Base-by-base conservation (phyloP, 2,888 invertebrate genomes). In the Drosophila nr. medialis region DNA sequence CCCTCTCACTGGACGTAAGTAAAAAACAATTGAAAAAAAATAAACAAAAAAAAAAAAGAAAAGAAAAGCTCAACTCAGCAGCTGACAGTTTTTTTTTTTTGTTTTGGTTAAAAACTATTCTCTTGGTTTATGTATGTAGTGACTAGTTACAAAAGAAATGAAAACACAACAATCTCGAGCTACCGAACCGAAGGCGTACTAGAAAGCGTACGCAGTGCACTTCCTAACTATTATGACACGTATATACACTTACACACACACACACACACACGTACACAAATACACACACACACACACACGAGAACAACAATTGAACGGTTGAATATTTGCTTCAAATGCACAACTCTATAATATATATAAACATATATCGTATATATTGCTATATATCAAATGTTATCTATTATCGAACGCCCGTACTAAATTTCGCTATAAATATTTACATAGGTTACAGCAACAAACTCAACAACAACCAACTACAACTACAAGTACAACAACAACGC, bases 1-100 rank as follows among this genome's bases (percentile, higher is more conserved):
- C 97, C 99, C 98, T 95, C 97, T 99, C 96, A 98, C 93, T 92
- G 99, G 98, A 96, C 99, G 99, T 99, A 98, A 99, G 99, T 98
- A 97, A 96, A 93, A 85, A 81, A 83, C 80, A 45, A 24, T 45
- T 45, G 45, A 82, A 81, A 80, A 81, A 73, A 34, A 69, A 73
- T 64, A 66, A 73, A 71, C 71, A 64, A 65, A 64, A 75, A 66
- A 34, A 72, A 62, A 62, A 62, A 29, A 69, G n/a, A 58, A 72
- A 71, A 73, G 51, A 73, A 72, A 79, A 77, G 58, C 70, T 27
- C 66, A 72, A 80, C 60, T 65, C 34, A 48, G 83, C 83, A 70
- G 78, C 78, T 72, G 68, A 75, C 72, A 66, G 48, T 81, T 83
- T 75, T 76, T 75, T 76, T 83, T 75, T 75, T 72, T 78, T 65